phyloP scores from a whole-genome alignment of 1,140 invertebrate genomes.

The Bradysia coprophila region DNA sequence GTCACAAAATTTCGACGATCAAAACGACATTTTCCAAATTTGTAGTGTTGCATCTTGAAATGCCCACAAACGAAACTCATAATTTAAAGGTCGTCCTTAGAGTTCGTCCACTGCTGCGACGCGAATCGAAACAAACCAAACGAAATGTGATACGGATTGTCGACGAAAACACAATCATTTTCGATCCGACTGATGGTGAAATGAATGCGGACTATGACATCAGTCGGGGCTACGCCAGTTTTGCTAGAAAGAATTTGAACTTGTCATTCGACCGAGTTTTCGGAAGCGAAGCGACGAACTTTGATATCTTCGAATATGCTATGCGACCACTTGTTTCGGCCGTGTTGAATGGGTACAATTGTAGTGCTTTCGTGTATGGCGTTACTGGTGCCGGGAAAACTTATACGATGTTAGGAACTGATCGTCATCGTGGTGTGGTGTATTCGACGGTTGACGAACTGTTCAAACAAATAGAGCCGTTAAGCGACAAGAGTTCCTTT shows the following conservation, averaged over 20 bases:
- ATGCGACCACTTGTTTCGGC: constrained; percentile 58
- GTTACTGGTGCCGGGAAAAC: constrained; percentile 94
- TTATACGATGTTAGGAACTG: constrained; percentile 87
- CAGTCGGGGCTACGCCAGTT: constrained; percentile 59
- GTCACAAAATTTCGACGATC: no score
- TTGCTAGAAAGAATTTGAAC: constrained; percentile 64
- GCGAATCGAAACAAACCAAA: no score
- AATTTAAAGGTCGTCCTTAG: no score
- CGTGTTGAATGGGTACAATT: constrained; percentile 73
- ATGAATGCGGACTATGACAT: constrained; percentile 58
- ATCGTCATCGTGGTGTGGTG: constrained; percentile 76
- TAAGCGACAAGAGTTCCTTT: constrained; percentile 46
- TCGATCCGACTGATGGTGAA: constrained; percentile 72
- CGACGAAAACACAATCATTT: constrained; percentile 62
- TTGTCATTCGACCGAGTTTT: constrained; percentile 82
- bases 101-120: no score
- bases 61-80: no score
- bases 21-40: no score
- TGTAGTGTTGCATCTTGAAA: no score
- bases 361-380: constrained; percentile 85
- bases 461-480: constrained; percentile 59
- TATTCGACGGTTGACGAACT: constrained; percentile 80
- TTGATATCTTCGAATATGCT: constrained; percentile 55
- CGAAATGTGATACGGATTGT: no score
- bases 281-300: constrained; percentile 38